A percentile compares a stretch with the other conserved stretches of the same genome.
Evolutionary conservation across 2,113 vertebrate genomes (phyloP).

Genomic region (Laterallus jamaicensis): DNA sequence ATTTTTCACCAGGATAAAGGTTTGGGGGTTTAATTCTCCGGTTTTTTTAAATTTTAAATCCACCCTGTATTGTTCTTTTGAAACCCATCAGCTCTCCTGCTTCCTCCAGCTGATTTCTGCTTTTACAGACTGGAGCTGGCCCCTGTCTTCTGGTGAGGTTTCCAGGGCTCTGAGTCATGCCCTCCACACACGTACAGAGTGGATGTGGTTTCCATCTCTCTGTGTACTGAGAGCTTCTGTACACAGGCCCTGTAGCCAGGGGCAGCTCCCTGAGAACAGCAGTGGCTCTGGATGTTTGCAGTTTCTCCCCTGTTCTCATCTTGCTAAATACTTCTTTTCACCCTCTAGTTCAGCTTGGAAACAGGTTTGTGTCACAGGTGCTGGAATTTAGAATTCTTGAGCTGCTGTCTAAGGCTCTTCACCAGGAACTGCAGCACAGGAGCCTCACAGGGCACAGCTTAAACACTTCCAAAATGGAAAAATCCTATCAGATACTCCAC

Average conservation of each 20-base stretch:
- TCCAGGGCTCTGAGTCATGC: not conserved
- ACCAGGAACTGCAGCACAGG: accelerated
- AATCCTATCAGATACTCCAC: not conserved
- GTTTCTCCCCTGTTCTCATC: not conserved
- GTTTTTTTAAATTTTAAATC: not conserved
- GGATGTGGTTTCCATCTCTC: not conserved
- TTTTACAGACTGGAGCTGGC: not conserved
- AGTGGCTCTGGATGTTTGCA: not conserved
- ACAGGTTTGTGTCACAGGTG: too few relatives aligned
- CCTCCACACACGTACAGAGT: not conserved
- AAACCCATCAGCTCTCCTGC: not conserved
- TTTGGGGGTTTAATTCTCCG: too few relatives aligned
- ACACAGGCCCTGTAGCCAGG: not conserved
- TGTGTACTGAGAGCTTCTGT: not conserved
- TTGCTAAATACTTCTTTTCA: not conserved
- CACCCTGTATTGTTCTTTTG: too few relatives aligned
- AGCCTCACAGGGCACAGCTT: not conserved
- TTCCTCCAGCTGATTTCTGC: not conserved
- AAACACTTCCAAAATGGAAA: not conserved
- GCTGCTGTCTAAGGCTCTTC: not conserved
- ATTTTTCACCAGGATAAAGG: not conserved
- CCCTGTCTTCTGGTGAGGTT: not conserved
- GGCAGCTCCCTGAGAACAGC: not conserved
- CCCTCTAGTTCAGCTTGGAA: not conserved
- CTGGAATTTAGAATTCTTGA: not conserved